Base-by-base conservation (phyloP, 1,140 invertebrate genomes). In the Zaprionus nigranus region DNA sequence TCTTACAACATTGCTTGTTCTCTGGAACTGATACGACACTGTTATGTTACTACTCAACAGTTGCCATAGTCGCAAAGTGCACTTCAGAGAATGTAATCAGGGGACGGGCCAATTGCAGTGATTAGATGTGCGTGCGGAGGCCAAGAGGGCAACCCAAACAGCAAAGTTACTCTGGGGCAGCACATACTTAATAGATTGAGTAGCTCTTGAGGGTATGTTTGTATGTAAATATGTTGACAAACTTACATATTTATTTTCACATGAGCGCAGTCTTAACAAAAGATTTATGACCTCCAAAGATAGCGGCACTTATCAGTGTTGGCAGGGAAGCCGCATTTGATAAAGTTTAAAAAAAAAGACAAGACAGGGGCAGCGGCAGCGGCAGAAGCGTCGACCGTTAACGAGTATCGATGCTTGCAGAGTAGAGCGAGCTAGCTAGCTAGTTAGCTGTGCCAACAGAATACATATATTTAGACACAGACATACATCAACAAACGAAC, bases 401-500 rank as follows among this genome's bases (percentile, higher is more conserved):
- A 53, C 53, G 36, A 61, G 72, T 80, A 87, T 88, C 64, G 64
- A 58, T 75, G 63, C 62, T 69, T 78, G 63, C 65, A 80, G 49
- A 68, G 17, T 59, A 59, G 61, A 88, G 51, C 40, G 54, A 82
- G 77, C 67, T 46, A 56, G 28, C 51, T 34, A 65, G 34, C 20
- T 58, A 61, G 24, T 82, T 79, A 57, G 77, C 77, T 87, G 80
- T 88, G 69, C 56, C 70, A 87, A 80, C 69, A 67, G 69, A 80
- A 68, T 78, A 70, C 51, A 59, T 20, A 72, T 24, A 65, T 49
- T 15, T 9, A 12, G 2, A 49, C 20, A 20, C 3, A 43, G 15
- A 20, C 3, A 43, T 11, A 26, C 34, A 20, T 57, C 7, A 30
- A 17, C 24, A 17, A 34, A 28, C 24, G 13, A 7, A 46, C 30